These are phyloP conservation scores for Garrulus glandarius DNA, from an alignment of 2,797 vertebrate genomes.

Conservation along the genomic window DNA sequence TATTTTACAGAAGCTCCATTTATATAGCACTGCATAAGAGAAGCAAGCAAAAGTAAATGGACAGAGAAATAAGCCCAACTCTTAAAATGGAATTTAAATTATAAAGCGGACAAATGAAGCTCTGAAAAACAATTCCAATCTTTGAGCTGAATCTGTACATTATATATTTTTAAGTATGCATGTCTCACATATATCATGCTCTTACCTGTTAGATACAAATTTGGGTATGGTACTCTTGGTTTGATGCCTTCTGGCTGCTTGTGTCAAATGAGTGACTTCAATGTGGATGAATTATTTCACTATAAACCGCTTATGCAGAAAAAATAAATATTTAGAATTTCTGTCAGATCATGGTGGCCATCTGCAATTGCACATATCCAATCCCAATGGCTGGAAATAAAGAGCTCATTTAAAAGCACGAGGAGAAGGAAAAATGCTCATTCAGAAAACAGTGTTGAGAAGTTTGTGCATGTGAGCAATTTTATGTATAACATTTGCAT, in stretches of 20 bases:
- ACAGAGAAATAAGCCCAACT: neutral
- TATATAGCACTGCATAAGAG: neutral
- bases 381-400: neutral
- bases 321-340: neutral
- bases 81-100: neutral
- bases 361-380: neutral
- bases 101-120: neutral
- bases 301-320: neutral
- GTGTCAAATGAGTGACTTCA: neutral
- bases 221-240: neutral
- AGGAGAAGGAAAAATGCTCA: neutral
- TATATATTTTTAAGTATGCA: neutral
- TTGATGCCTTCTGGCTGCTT: neutral
- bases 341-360: neutral
- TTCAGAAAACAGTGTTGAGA: neutral
- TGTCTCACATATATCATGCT: neutral
- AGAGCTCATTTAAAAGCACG: neutral
- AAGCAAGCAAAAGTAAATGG: neutral
- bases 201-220: neutral
- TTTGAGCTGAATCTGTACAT: neutral
- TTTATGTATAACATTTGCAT: neutral
- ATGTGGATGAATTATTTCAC: neutral
- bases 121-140: neutral
- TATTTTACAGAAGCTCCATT: constrained; percentile 8
- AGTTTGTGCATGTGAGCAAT: neutral